Percentiles rank a stretch among this genome's conserved stretches.
Evolutionary conservation across 2,888 invertebrate genomes (phyloP).

Genomic region (Sarcophaga caerulescens): DNA sequence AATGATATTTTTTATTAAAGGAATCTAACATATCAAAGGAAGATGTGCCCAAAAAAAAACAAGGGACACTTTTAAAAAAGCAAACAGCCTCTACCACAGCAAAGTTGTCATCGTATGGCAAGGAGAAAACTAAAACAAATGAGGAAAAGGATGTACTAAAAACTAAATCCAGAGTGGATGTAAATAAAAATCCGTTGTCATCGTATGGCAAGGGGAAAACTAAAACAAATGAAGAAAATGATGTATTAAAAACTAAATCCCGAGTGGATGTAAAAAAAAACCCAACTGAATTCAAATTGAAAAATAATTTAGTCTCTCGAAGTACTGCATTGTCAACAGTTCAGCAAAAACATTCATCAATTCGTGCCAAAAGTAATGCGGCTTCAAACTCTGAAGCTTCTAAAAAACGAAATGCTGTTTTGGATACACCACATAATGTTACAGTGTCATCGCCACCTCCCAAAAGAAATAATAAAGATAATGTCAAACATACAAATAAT

Average conservation of each 20-base stretch:
- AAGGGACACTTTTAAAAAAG: not conserved
- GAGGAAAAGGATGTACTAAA: not conserved
- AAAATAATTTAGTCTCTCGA: constrained; percentile 6
- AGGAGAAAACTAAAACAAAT: not conserved
- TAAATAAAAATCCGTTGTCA: not conserved
- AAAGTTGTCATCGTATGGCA: constrained; percentile 1
- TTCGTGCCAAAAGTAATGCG: constrained; percentile 66
- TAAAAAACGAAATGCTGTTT: constrained; percentile 77
- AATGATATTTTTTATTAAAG: not conserved
- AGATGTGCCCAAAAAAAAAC: not conserved
- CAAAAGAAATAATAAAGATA: constrained; percentile 70
- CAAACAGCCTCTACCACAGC: not conserved
- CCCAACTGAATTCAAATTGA: not conserved
- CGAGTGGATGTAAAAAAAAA: not conserved
- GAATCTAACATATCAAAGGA: not conserved
- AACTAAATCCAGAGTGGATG: not conserved
- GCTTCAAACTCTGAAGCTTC: not conserved
- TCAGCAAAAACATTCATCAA: constrained; percentile 42
- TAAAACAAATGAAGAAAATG: constrained; percentile 5
- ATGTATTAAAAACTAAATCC: not conserved
- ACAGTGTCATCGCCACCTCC: constrained; percentile 80
- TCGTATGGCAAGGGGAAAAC: constrained; percentile 11
- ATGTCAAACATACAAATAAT: not conserved
- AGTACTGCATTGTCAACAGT: not conserved
- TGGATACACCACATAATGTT: constrained; percentile 80